Evolutionary conservation across 2,888 invertebrate genomes (phyloP).

Genomic region (Yponomeuta evonymella): DNA sequence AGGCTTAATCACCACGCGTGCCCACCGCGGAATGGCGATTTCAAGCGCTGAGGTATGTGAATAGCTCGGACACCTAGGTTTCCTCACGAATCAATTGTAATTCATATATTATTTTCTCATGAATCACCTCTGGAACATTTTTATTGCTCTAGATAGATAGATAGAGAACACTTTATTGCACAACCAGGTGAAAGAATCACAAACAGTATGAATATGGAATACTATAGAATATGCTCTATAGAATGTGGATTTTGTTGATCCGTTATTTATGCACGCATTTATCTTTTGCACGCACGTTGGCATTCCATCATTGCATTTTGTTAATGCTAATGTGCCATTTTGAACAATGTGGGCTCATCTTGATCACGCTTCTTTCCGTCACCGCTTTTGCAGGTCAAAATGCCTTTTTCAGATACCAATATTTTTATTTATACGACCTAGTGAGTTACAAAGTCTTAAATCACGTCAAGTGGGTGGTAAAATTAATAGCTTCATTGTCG

Average conservation of each 20-base stretch:
- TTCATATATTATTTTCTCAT: constrained; percentile 8
- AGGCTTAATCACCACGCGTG: no score
- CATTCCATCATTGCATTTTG: constrained; percentile 67
- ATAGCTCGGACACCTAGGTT: no score
- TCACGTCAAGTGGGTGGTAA: neutral
- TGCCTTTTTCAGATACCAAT: neutral
- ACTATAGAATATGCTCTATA: no score
- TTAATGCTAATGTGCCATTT: constrained; percentile 72
- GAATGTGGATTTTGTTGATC: constrained; percentile 21
- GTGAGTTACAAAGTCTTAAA: neutral
- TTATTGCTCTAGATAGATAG: neutral
- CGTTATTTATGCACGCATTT: constrained; percentile 44
- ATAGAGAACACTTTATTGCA: no score
- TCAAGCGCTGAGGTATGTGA: no score
- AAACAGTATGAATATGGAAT: no score
- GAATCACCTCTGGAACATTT: neutral
- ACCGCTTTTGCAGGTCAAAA: neutral
- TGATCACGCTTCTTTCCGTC: constrained; percentile 18
- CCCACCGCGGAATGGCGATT: no score
- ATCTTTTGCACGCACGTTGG: constrained; percentile 53
- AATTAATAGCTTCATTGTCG: constrained; percentile 2
- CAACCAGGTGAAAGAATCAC: no score
- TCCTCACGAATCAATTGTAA: neutral
- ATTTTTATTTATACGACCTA: neutral
- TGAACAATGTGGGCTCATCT: constrained; percentile 48